Conservation (phyloP, 1,140 invertebrate genomes). For the Drosophila prosaltans region DNA sequence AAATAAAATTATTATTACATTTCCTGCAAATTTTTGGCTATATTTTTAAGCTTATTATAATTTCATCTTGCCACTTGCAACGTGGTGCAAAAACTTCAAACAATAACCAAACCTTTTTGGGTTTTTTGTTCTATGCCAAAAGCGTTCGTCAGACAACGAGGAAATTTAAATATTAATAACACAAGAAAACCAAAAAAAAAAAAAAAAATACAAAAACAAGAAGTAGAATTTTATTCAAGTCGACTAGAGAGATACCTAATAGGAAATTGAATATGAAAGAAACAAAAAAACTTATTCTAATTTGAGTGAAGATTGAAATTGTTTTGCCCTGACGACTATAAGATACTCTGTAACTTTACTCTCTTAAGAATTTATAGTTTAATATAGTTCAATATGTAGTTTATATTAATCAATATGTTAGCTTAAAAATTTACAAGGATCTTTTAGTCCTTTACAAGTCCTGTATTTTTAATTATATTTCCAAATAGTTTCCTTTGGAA, state of each 20-base stretch:
- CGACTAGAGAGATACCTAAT: background rate
- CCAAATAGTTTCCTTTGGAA: too few species aligned
- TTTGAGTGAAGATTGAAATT: too few species aligned
- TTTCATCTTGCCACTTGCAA: conserved; percentile 1
- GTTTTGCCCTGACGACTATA: too few species aligned
- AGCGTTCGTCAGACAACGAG: conserved; percentile 1
- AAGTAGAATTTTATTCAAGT: too few species aligned
- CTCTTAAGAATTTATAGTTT: too few species aligned
- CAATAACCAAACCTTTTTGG: background rate
- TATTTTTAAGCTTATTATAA: conserved; percentile 11
- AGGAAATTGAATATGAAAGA: background rate
- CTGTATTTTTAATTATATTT: too few species aligned
- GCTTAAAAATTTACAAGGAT: too few species aligned
- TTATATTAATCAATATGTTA: too few species aligned
- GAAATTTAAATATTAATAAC: conserved; percentile 11
- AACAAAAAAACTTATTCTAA: background rate
- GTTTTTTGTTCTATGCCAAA: background rate
- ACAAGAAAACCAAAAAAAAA: background rate
- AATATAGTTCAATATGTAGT: too few species aligned
- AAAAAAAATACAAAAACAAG: background rate
- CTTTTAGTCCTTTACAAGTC: too few species aligned
- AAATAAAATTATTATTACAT: conserved; percentile 8
- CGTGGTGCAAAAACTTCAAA: background rate
- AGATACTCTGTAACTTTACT: too few species aligned
- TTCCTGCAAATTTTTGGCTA: background rate